Percentiles rank a stretch among this genome's conserved stretches.
Evolutionary conservation across 2,888 invertebrate genomes (phyloP).

Genomic region (Machimus rusticus): DNA sequence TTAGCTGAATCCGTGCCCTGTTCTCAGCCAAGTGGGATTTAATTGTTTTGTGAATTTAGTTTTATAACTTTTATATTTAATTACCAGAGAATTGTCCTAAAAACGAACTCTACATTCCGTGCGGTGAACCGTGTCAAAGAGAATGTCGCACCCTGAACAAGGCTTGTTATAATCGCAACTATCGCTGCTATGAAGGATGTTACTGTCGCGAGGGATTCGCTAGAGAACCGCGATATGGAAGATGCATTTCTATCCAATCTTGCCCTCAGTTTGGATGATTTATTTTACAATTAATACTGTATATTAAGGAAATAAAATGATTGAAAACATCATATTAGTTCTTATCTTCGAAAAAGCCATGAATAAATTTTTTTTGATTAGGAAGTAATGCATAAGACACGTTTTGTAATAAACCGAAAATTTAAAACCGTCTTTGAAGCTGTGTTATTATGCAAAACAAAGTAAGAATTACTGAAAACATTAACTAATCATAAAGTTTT

Average conservation of each 20-base stretch:
- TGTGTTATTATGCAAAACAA: neutral
- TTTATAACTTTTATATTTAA: neutral
- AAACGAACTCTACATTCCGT: neutral
- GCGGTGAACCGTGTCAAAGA: conserved; percentile 5
- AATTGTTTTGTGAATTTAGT: neutral
- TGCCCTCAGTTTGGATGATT: conserved; percentile 42
- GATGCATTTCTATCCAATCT: conserved; percentile 53
- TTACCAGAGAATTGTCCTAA: neutral
- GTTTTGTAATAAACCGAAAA: neutral
- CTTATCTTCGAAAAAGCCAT: neutral
- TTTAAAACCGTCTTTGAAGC: neutral
- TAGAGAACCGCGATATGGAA: conserved; percentile 46
- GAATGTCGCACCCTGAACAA: neutral
- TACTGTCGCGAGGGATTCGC: conserved; percentile 11
- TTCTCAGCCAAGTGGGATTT: neutral
- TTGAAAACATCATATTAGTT: neutral
- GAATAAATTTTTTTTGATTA: neutral
- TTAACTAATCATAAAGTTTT: neutral
- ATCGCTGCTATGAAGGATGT: neutral
- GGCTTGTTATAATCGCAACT: neutral
- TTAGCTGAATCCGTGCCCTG: neutral
- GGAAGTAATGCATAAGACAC: neutral
- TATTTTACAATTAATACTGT: neutral
- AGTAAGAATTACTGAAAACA: neutral
- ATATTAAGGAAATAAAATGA: neutral